Conservation (phyloP, 2,888 invertebrate genomes). For the Drosophila phalerata region DNA sequence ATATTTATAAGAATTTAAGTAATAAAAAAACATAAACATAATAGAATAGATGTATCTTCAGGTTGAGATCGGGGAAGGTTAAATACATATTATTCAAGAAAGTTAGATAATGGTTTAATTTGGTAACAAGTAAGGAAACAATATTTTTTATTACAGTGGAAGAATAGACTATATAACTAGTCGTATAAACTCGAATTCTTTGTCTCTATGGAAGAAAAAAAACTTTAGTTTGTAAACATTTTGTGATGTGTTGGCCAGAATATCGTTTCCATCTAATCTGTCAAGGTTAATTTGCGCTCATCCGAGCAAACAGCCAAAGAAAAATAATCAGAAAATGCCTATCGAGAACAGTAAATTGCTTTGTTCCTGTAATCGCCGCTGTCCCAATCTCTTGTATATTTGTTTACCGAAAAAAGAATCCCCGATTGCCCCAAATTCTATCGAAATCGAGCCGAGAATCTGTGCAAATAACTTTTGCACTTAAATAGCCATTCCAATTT, state of each 20-base stretch:
- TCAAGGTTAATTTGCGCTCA: conserved; percentile 70
- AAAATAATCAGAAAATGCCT: conserved; percentile 48
- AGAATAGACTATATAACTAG: neutral
- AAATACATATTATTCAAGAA: neutral
- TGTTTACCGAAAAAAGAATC: conserved; percentile 17
- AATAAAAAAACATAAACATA: neutral
- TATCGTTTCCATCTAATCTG: conserved; percentile 57
- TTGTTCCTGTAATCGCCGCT: conserved; percentile 23
- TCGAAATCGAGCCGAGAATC: conserved; percentile 7
- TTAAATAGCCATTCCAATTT: conserved; percentile 18
- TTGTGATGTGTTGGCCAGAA: conserved; percentile 15
- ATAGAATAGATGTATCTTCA: neutral
- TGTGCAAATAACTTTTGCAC: conserved; percentile 31
- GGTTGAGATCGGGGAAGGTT: neutral
- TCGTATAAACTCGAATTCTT: neutral
- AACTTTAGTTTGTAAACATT: conserved; percentile 51
- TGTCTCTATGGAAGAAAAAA: neutral
- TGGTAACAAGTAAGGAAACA: neutral
- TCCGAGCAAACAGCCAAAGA: conserved; percentile 39
- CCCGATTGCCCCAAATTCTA: conserved; percentile 23
- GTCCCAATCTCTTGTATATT: conserved; percentile 18
- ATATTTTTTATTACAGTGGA: neutral
- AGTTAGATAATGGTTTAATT: neutral
- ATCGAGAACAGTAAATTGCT: conserved; percentile 33
- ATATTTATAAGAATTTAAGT: neutral